Base-by-base conservation (phyloP, 2,888 invertebrate species). In the Calliopum simillimum region DNA sequence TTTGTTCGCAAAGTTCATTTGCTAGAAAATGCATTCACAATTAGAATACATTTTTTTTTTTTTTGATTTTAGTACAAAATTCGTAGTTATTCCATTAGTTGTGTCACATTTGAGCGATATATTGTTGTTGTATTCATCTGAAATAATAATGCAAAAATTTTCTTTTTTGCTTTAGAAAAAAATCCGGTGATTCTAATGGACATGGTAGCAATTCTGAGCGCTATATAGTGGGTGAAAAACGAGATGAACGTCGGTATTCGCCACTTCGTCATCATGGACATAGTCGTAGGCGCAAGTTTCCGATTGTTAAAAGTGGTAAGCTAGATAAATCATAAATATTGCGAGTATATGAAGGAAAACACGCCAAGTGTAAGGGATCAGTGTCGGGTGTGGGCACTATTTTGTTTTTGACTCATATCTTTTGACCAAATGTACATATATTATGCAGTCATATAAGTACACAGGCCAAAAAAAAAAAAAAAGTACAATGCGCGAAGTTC, bases 231-330 rank as follows among this genome's bases (percentile, higher is more conserved):
- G 65, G 43, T 16, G 73, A 72, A 43, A 65, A 68, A 47, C 43
- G 21, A 13, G 72, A 66, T n/a, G 64, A 69, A 19, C 74, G 67
- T 41, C 73, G 71, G 44, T 70, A 66, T 6, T 13, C 74, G 3
- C 72, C 72, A 33, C 43, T 49, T 14, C 65, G 65, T 21, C 65
- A 19, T 11, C 68, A 70, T 12, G 56, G 66, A 19, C 61, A 72
- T 0, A 76, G 77, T 12, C 77, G 74, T 51, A 71, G 63, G 5
- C 73, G 77, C 13, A 72, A 78, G 14, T 69, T 79, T 56, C 75
- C 75, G 8, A n/a, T 72, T 4, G 33, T 73, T 8, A 77, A 73
- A 49, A 78, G 73, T 53, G 79, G 77, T 78, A 73, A 53, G 78
- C 51, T 8, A 33, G n/a, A 33, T 25, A 33, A 33, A 33, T n/a